Conservation (phyloP, 2,113 vertebrate genomes). For the Stigmatopora nigra region DNA sequence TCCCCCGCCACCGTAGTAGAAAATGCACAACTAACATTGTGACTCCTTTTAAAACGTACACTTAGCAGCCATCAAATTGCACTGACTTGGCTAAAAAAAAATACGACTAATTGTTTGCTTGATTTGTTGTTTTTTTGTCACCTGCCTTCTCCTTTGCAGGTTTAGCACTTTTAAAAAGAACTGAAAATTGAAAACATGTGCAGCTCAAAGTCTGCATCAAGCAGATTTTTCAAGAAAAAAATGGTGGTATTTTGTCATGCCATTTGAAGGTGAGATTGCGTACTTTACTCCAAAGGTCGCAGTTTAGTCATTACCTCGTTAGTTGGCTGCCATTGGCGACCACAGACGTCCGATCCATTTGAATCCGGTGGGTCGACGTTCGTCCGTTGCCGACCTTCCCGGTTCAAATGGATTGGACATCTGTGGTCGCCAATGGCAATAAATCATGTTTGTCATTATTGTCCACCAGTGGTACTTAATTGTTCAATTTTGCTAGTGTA, state of each 20-base stretch:
- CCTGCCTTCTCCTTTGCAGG: not conserved
- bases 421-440: no score
- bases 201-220: conserved; percentile 11
- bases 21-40: conserved; percentile 1
- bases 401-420: no score
- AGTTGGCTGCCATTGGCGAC: no score
- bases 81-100: conserved; percentile 22
- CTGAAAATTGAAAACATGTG: not conserved
- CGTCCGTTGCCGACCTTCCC: no score
- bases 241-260: conserved; percentile 2
- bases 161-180: conserved; percentile 33
- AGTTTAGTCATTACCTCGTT: conserved; percentile 2
- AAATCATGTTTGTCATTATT: not conserved
- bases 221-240: conserved; percentile 10
- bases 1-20: conserved; percentile 14
- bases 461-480: conserved; percentile 33
- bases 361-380: no score
- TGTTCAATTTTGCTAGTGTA: conserved; percentile 49
- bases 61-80: conserved; percentile 3
- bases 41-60: not conserved
- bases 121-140: not conserved
- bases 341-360: no score
- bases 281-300: conserved; percentile 3
- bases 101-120: conserved; percentile 7
- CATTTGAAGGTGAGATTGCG: not conserved